Evolutionary conservation across 2,797 vertebrate genomes (phyloP).

Genomic region (Acanthornis magna): DNA sequence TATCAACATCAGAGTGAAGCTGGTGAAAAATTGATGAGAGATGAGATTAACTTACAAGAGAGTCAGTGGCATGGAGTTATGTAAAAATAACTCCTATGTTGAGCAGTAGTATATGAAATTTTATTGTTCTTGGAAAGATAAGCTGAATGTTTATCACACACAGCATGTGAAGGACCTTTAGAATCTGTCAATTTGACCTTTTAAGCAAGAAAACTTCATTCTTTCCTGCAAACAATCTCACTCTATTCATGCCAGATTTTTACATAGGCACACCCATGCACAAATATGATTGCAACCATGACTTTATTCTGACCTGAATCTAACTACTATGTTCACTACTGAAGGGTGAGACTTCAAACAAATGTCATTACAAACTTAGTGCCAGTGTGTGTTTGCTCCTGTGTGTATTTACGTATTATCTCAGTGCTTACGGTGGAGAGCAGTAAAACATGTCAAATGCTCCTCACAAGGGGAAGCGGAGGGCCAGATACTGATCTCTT

Average conservation of each 20-base stretch:
- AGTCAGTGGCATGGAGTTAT: slow-evolving; percentile 55
- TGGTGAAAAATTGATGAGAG: slow-evolving; percentile 79
- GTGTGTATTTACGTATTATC: background rate
- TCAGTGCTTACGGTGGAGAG: background rate
- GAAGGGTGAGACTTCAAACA: background rate
- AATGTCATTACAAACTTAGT: background rate
- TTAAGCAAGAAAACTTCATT: slow-evolving; percentile 11
- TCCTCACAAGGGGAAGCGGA: background rate
- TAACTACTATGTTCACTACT: background rate
- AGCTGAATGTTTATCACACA: slow-evolving; percentile 6
- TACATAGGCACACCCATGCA: background rate
- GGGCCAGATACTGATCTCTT: background rate
- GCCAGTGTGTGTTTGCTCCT: background rate
- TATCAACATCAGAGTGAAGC: slow-evolving; percentile 98
- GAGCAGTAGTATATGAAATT: slow-evolving; percentile 28
- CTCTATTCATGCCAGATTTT: background rate
- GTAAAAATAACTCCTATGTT: slow-evolving; percentile 64
- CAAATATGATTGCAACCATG: rapidly evolving
- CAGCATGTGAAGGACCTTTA: background rate
- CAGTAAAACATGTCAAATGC: background rate
- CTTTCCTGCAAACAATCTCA: slow-evolving; percentile 29
- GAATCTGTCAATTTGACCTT: slow-evolving; percentile 23
- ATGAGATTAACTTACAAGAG: slow-evolving; percentile 75
- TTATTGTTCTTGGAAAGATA: slow-evolving; percentile 66
- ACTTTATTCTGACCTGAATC: background rate